Evolutionary conservation across 92 coral and sea anemone genomes (phyloP), one percentile per base, ranked within the genome.

Genomic region (Porites evermanni): DNA sequence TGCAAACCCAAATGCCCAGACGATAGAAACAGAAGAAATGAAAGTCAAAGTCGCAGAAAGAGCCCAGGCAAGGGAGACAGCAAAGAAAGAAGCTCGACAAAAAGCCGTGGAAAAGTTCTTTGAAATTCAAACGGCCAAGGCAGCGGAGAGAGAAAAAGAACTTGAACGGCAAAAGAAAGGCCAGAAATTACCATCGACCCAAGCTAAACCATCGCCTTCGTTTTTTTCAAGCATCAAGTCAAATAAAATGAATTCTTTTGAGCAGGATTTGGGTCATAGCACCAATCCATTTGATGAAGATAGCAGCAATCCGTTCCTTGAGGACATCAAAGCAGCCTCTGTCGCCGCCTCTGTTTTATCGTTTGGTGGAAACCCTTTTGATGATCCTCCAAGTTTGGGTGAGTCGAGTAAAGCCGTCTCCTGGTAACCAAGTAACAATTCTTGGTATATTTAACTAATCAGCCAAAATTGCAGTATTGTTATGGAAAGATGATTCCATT

Each of bases 1-100:
- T 54, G 99, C 98, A 20, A 97, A 97, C 67, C 98, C 99, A 2
- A 97, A 97, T 71, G 91, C 91, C 7, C 99, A 97, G 86, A 95
- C 97, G 2, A 73, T 79, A 12, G 94, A 88, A 3, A 97, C 99
- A 11, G 96, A 93, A 26, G 95, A 91, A 66, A 89, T 85, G 53
- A 88, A 87, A 81, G 80, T 75, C 10, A 95, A 90, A 78, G 92
- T 93, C 10, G 66, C 80, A 10, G 98, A 94, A 75, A 83, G 98
- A n/a, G 54, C 79, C 17, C 86, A 74, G 26, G 83, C 92, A 12
- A 90, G 98, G 50, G 83, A 70, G 56, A 74, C 86, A 26, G 94
- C 95, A 32, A 91, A 81, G 74, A 70, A 82, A 20, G 93, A 89
- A 77, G 95, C 99, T 52, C 90, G 98, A 87, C 84, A 86, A 70